Percentiles rank a stretch among this genome's conserved stretches.
Evolutionary conservation across 2,113 vertebrate species (phyloP).

Genomic region (Myocastor coypus): DNA sequence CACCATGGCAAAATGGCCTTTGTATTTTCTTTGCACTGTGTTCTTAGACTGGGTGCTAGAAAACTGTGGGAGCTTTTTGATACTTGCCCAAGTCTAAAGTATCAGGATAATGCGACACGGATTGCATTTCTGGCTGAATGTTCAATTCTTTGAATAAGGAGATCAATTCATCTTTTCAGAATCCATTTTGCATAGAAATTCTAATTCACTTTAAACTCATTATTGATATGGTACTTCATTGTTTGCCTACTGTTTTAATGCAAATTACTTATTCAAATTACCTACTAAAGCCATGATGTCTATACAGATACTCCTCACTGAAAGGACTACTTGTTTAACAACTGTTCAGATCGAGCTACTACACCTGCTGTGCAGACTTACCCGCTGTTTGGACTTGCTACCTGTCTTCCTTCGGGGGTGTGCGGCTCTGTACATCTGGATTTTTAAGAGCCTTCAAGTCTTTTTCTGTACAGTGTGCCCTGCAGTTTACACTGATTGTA

Average conservation of each 20-base stretch:
- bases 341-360: neutral
- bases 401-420: neutral
- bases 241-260: neutral
- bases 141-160: conserved; percentile 50
- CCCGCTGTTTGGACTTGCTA: neutral
- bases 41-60: conserved; percentile 34
- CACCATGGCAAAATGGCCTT: neutral
- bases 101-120: conserved; percentile 41
- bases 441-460: neutral
- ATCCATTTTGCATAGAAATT: conserved; percentile 35
- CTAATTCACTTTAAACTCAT: conserved; percentile 39
- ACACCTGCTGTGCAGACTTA: neutral
- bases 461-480: neutral
- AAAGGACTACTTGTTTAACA: neutral
- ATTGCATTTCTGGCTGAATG: conserved; percentile 46
- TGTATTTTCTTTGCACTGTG: conserved; percentile 59
- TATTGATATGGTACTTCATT: neutral
- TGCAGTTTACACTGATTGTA: neutral
- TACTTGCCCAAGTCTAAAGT: conserved; percentile 21
- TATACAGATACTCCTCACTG: neutral
- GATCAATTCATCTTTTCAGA: conserved; percentile 39
- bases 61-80: conserved; percentile 56
- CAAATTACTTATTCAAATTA: neutral
- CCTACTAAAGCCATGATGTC: neutral
- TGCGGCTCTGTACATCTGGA: neutral